Evolutionary conservation across 2,888 invertebrate species (phyloP).

Genomic region (Lasioglossum marginatum): DNA sequence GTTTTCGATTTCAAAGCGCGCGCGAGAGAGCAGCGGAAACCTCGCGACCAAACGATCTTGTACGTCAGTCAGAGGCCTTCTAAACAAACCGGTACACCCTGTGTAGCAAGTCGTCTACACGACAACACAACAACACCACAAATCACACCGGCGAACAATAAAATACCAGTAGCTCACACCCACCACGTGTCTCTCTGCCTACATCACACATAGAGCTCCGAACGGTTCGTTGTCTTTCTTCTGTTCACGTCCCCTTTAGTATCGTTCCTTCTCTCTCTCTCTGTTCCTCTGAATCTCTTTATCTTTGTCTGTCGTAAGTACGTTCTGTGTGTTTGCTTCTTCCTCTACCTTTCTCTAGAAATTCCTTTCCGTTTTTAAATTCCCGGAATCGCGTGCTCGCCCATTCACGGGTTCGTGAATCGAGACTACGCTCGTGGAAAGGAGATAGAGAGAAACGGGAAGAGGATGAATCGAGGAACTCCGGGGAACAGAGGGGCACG

Average conservation of each 20-base stretch:
- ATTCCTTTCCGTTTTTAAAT: conserved; percentile 81
- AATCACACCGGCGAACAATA: conserved; percentile 73
- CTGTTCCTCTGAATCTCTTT: not conserved
- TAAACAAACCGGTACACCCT: conserved; percentile 64
- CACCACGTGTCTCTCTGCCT: conserved; percentile 70
- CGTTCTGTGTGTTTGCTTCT: not conserved
- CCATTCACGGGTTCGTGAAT: conserved; percentile 63
- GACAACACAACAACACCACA: conserved; percentile 72
- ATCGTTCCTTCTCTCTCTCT: not conserved
- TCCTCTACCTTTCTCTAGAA: conserved; percentile 67
- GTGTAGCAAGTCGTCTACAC: conserved; percentile 56
- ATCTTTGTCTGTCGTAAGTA: conserved; percentile 21
- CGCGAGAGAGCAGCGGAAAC: not conserved
- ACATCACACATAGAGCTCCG: conserved; percentile 43
- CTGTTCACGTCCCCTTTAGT: not conserved
- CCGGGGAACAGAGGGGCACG: not conserved
- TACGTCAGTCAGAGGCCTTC: conserved; percentile 54
- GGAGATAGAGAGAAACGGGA: conserved; percentile 34
- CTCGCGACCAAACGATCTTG: conserved; percentile 37
- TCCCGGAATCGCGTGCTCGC: conserved; percentile 77
- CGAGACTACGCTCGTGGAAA: not conserved
- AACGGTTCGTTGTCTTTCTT: not conserved
- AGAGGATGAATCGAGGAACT: conserved; percentile 59
- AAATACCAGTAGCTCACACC: conserved; percentile 75
- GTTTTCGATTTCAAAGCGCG: conserved; percentile 41